Base-by-base conservation (phyloP, 1,140 invertebrate genomes). In the Diorhabda carinulata region DNA sequence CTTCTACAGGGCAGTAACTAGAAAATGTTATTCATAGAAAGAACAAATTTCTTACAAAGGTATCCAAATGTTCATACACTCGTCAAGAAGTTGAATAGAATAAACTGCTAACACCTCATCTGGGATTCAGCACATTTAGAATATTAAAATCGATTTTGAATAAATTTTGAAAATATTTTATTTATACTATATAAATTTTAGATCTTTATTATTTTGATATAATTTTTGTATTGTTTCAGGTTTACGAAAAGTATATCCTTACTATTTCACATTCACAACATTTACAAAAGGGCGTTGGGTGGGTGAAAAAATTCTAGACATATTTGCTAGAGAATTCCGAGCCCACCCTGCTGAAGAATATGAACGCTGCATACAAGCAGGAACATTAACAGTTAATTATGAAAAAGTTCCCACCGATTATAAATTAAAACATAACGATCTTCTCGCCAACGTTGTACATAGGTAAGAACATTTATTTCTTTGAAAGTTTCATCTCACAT, bases 251-350 rank as follows among this genome's bases (percentile, higher is more conserved):
- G 97, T 99, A 0, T 97, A 98, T 81, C 98, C 98, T 0, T 99
- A 99, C 84, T 96, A 96, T 82, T 98, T 96, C 83, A 96, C 93
- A 8, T 99, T 98, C 83, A 95, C 93, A 60, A 97, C 96, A 6
- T 97, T 96, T 84, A 96, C 94, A 8, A 99, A 99, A 85, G 95
- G 95, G 2, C 88, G 98, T 72, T 99, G 98, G 98, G 91, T 98
- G 3, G 96, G 96, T 10, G 92, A 96, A 79, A 92, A 93, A 78
- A 92, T 99, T 60, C 84, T 96, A 59, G 96, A 99, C 77, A 94
- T 99, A 10, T 98, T 98, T 82, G 89, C 90, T 2, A 85, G 91
- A 66, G 98, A 99, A 83, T 99, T 99, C 80, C 85, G 94, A 7
- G 94, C 94, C 3, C 93, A 96, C 84, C 93, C 93, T 0, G 92